A percentile compares a stretch with the other conserved stretches of the same genome.
These are phyloP conservation scores for Garrulus glandarius DNA, from an alignment of 2,797 vertebrate species.

Conservation along the genomic window DNA sequence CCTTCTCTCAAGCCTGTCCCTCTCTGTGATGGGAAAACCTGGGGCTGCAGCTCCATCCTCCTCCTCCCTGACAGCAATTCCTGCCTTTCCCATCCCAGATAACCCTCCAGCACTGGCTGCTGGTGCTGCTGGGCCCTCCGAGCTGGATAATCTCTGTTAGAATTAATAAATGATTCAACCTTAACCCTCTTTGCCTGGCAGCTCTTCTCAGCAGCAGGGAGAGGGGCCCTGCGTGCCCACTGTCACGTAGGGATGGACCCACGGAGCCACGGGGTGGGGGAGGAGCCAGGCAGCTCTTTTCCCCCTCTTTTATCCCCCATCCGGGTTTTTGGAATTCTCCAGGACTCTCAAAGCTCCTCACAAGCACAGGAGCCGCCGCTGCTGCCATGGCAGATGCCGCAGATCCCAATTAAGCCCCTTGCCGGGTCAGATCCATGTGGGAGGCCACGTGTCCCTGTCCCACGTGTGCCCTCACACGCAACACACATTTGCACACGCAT, in stretches of 20 bases:
- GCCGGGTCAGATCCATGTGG: not conserved
- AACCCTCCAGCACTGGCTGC: not conserved
- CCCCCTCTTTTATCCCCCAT: accelerated
- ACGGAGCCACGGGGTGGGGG: not conserved
- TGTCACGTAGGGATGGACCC: not conserved
- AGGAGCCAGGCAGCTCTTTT: not conserved
- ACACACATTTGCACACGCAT: not conserved
- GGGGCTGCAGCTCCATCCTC: not conserved
- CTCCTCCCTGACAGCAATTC: not conserved
- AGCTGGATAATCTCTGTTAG: not conserved
- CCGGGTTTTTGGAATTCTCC: not conserved
- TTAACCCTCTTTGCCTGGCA: not conserved
- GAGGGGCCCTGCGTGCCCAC: not conserved
- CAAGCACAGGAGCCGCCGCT: accelerated
- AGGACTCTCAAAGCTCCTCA: not conserved
- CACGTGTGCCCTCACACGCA: not conserved
- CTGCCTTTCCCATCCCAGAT: not conserved
- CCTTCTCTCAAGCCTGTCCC: accelerated
- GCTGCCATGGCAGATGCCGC: not conserved
- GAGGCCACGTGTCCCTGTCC: not conserved
- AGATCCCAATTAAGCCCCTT: not conserved
- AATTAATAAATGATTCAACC: not conserved
- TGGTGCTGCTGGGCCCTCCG: not conserved
- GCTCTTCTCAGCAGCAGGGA: not conserved
- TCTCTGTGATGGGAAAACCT: not conserved